A percentile compares a stretch with the other conserved stretches of the same genome.
These are phyloP conservation scores for Zosterops borbonicus DNA, from an alignment of 2,113 vertebrate genomes.

Conservation along the genomic window DNA sequence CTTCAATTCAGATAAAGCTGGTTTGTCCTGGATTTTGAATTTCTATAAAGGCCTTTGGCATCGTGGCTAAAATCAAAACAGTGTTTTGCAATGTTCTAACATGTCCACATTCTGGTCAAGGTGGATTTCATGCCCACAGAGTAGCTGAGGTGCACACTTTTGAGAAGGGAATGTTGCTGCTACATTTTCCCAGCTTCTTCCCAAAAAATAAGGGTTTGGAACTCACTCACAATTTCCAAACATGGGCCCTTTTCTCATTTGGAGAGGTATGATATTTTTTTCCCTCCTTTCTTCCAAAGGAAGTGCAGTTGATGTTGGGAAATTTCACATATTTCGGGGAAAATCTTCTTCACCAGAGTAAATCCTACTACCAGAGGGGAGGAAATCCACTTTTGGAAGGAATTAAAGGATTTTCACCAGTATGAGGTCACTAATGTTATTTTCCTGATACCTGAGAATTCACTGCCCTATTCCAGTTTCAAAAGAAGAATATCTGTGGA, in stretches of 20 bases:
- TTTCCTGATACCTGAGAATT: not conserved
- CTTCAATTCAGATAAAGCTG: not conserved
- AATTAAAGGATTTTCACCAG: not conserved
- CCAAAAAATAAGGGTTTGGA: not conserved
- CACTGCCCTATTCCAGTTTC: not conserved
- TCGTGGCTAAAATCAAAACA: not conserved
- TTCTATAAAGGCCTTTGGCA: not conserved
- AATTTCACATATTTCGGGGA: accelerated
- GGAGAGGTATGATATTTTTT: accelerated
- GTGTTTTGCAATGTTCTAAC: not conserved
- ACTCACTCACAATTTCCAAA: not conserved
- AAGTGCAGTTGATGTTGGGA: not conserved
- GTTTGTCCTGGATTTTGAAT: not conserved
- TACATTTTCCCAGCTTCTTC: not conserved
- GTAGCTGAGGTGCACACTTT: not conserved
- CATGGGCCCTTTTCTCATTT: accelerated
- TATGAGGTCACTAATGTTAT: not conserved
- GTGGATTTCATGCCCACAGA: not conserved
- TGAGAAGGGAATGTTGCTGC: not conserved
- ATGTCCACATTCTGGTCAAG: accelerated
- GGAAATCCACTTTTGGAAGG: not conserved
- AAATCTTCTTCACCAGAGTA: not conserved
- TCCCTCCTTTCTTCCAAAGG: not conserved
- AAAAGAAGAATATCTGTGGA: not conserved
- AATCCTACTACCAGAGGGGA: not conserved